Base-by-base conservation (phyloP, 92 coral and sea anemone genomes). In the Palythoa heliodiscus region DNA sequence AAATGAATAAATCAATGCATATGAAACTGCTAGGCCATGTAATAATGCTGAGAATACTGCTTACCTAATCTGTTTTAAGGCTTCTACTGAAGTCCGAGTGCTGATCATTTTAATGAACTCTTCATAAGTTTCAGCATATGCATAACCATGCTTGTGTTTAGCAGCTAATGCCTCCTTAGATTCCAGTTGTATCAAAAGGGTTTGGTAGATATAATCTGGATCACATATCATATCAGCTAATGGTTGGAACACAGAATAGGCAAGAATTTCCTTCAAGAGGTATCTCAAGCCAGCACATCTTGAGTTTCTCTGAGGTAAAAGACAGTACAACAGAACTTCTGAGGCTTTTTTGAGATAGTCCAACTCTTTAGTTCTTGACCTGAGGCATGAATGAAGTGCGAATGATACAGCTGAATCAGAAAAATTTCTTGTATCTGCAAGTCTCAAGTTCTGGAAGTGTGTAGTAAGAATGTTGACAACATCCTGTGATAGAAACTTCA, bases 51-150 rank as follows among this genome's bases (percentile, higher is more conserved):
- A 11, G 16, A 57, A 29, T 11, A 58, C 0, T 13, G 16, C 63
- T 82, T 92, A 96, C 99, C 99, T 94, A 81, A 96, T 90, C 85
- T 92, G 98, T 84, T 96, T 96, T 53, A 96, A 83, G 50, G 93
- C 92, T 76, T 96, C 99, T 20, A 96, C 98, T 50, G 98, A 95
- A 71, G 93, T 93, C 57, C 95, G 93, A 14, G 98, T 91, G 82
- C 89, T 96, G 66, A 96, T 96, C 98, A 96, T 89, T 72, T 94
- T 89, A 29, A 96, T 96, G 58, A 96, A 96, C 68, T 96, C 99
- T 86, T 96, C 99, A 71, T 96, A 96, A 11, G 99, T 96, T 84
- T 96, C 99, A 48, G 99, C 99, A 93, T 96, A 96, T 17, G 99
- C 99, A 92, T 96, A 96, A 14, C 98, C 97, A 76, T 96, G 98